Conservation (phyloP, 2,797 vertebrate species). For the Phalloptychus januarius region DNA sequence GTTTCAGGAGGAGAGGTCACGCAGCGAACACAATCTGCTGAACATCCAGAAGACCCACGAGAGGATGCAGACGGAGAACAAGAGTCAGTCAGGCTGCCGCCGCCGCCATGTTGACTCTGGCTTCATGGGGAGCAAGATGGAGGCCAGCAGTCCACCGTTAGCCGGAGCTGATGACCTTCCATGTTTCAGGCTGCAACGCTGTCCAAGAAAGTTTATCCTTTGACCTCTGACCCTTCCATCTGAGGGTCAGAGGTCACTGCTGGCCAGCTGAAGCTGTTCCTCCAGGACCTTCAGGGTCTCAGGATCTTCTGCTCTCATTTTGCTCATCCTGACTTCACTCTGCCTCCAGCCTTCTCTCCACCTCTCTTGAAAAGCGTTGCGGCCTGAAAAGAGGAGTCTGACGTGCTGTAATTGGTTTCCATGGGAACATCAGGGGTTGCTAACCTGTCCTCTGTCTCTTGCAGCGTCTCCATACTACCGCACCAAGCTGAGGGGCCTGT, state of each 20-base stretch:
- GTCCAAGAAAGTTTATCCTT: background rate
- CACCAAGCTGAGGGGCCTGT: conserved; percentile 91
- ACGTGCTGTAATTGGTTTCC: background rate
- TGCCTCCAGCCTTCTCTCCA: background rate
- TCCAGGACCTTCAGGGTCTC: background rate
- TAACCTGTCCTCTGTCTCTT: conserved; percentile 2
- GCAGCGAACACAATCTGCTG: conserved; percentile 93
- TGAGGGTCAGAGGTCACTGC: background rate
- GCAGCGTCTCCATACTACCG: conserved; percentile 92
- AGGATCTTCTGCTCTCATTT: background rate
- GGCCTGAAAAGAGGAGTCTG: background rate
- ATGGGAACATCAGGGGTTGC: background rate
- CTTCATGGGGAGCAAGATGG: background rate
- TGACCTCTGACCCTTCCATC: background rate
- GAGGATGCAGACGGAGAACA: conserved; percentile 95
- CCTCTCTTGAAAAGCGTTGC: background rate
- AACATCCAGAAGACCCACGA: conserved; percentile 96
- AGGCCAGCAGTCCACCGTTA: background rate
- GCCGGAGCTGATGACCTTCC: too few species aligned
- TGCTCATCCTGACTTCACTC: background rate
- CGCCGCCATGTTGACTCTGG: background rate
- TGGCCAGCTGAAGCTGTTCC: background rate
- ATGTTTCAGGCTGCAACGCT: background rate
- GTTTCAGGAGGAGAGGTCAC: conserved; percentile 87
- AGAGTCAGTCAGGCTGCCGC: conserved; percentile 77